Conservation (phyloP, 1,140 invertebrate genomes). For the Apocrypta bakeri region DNA sequence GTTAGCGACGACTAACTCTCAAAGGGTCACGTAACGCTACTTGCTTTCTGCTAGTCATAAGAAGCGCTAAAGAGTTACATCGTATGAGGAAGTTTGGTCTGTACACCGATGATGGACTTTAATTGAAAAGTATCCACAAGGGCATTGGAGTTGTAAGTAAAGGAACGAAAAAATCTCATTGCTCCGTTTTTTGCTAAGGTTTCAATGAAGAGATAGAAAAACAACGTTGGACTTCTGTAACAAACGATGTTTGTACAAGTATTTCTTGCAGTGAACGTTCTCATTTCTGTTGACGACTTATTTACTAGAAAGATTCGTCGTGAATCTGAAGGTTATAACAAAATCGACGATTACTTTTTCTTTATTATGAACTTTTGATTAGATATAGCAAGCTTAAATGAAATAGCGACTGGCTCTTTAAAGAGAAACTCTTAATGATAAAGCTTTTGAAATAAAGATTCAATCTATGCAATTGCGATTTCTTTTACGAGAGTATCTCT, state of each 20-base stretch:
- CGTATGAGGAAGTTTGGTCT: not conserved
- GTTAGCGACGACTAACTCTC: not conserved
- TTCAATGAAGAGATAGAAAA: not conserved
- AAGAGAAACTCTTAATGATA: no score
- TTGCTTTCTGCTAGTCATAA: not conserved
- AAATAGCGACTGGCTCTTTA: no score
- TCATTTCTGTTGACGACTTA: not conserved
- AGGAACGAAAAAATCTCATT: not conserved
- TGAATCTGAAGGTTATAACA: no score
- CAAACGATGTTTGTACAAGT: not conserved
- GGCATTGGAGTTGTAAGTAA: not conserved
- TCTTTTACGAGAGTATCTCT: no score
- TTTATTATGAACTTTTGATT: no score
- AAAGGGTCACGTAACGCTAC: not conserved
- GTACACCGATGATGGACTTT: not conserved
- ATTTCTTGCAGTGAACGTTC: not conserved
- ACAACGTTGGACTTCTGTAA: not conserved
- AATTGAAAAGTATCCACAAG: slow-evolving; percentile 4
- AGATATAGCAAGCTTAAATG: no score
- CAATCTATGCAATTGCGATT: no score
- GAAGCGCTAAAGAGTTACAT: not conserved
- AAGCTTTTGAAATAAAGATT: no score
- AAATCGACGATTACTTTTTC: no score
- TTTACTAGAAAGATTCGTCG: not conserved
- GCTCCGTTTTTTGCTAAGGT: not conserved